Evolutionary conservation across 2,113 vertebrate species (phyloP), one percentile per base, ranked within the genome.

Genomic region (Petaurus breviceps): DNA sequence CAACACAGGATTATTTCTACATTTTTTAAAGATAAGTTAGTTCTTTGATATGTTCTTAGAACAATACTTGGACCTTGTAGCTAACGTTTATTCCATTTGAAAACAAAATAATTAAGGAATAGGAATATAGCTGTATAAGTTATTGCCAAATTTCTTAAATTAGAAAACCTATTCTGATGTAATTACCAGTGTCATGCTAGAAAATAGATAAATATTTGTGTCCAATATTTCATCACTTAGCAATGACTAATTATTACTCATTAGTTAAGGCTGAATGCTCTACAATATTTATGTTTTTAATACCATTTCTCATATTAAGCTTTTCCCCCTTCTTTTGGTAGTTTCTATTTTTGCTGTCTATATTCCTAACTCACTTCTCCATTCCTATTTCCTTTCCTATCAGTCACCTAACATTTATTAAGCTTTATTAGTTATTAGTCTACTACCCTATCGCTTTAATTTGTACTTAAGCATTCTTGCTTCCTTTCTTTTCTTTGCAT

Each of bases 231-330:
- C 50, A 51, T 31, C 61, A 91, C 3, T 49, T 93, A 97, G 93
- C 51, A 92, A 93, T 53, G 91, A 55, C 37, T 97, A 95, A 94
- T 54, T 90, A 92, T 94, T 93, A 77, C 26, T 92, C 93, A 95
- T 51, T 95, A 92, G 57, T 96, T 96, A 54, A 77, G 37, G 93
- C 31, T 84, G 55, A 92, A 93, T 9, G 52, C 22, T 53, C 53
- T 93, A 6, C 91, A 95, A 61, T 92, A 23, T 90, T 43, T 57
- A 25, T 43, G 43, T 43, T 84, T 43, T 43, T 84, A 84, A 43
- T 43, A 84, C 68, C 19, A 43, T 84, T 84, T 84, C 47, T 94
- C 28, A 19, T 90, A 77, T 37, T 95, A 57, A 57, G 90, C 89
- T 26, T 94, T 97, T 1, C 26, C 4, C 89, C 94, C 77, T 51